Base-by-base conservation (phyloP, 2,797 vertebrate genomes). In the Pitangus sulphuratus region DNA sequence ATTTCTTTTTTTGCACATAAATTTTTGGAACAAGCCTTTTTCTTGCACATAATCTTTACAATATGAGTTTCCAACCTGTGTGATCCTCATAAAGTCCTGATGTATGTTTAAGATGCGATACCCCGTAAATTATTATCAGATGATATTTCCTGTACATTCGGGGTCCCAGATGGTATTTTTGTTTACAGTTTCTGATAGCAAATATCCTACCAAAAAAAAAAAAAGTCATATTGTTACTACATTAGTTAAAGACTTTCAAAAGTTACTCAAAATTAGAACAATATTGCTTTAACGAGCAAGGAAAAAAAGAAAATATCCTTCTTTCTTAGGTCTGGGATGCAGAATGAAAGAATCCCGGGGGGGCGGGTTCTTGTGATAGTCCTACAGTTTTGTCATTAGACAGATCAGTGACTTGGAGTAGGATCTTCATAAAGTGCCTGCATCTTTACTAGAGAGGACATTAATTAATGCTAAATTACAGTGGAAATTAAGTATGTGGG, bases 381-480 rank as follows among this genome's bases (percentile, higher is more conserved):
- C 39, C 39, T 83, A 35, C 42, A 35, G 16, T 15, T 7, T 35
- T 80, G 35, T 72, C 42, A 37, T 87, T 89, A 85, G 86, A 61
- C 1, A 4, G n/a, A 75, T 80, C 68, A 54, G n/a, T 83, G 88
- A 85, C 68, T 93, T 95, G 54, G 44, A 75, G 28, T 48, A 61
- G 78, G 44, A 31, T 87, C 86, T 90, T 89, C 48, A 83, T 61
- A 69, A 90, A 69, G 25, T 69, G 39, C 58, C 45, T 84, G 47
- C 39, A 26, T 87, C 35, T 96, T 96, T 69, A 79, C 42, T 85
- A 62, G 54, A 78, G 48, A 51, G 81, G 45, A 76, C 61, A 35
- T 94, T 91, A 95, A 93, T 92, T 95, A 95, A 89, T 87, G 68
- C 56, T 85, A 45, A 94, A 80, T 96, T 94, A 89, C 57, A 68